These are phyloP conservation scores for Epinotia brunnichana DNA, from an alignment of 2,888 invertebrate genomes.

Conservation along the genomic window DNA sequence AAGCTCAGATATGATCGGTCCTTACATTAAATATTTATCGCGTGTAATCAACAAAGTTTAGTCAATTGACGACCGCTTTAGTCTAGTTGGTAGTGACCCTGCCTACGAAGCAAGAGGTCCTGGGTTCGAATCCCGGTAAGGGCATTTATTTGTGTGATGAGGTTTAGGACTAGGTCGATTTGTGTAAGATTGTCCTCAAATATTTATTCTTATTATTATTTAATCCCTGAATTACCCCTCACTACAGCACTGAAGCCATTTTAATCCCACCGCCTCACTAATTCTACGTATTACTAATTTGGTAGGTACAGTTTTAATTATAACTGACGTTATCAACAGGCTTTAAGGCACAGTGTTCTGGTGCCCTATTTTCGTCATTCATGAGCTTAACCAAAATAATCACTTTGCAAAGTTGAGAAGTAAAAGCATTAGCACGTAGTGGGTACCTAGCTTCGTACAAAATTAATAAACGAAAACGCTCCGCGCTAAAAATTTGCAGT, in stretches of 20 bases:
- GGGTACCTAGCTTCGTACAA: neutral
- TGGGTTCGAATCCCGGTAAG: too few relatives aligned
- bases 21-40: neutral
- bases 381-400: conserved; percentile 7
- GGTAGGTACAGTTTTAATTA: conserved; percentile 21
- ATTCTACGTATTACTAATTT: conserved; percentile 9
- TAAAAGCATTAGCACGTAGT: conserved; percentile 7
- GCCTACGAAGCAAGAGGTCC: too few relatives aligned
- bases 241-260: neutral
- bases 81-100: too few relatives aligned
- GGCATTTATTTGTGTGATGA: too few relatives aligned
- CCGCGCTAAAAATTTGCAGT: conserved; percentile 34
- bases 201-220: too few relatives aligned
- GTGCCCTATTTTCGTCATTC: conserved; percentile 14
- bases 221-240: neutral
- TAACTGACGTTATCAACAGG: conserved; percentile 21
- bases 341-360: conserved; percentile 13
- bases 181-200: too few relatives aligned
- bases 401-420: conserved; percentile 6
- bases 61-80: too few relatives aligned
- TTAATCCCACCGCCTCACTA: neutral
- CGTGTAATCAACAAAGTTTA: too few relatives aligned
- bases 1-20: neutral
- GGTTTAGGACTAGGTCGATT: too few relatives aligned
- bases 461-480: conserved; percentile 33